Evolutionary conservation across 1,140 invertebrate genomes (phyloP), one percentile per base, ranked within the genome.

Genomic region (Aphelinus certus): DNA sequence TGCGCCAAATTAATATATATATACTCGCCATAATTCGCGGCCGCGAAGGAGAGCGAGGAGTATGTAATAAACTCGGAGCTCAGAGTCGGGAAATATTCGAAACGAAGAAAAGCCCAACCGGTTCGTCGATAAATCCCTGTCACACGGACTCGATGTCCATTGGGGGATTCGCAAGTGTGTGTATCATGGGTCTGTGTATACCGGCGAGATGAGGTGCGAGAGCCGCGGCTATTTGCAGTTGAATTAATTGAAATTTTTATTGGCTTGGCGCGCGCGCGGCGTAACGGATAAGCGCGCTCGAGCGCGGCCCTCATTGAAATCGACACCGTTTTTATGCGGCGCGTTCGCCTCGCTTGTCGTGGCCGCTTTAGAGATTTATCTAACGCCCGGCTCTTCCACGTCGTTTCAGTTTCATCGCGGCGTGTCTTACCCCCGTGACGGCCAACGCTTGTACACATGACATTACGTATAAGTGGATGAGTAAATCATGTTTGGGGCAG

Each of bases 161-260:
- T 78, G 76, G 77, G 77, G 72, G 67, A 69, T 70, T 68, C 71
- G 46, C 64, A 53, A 49, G 9, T 5, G 9, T 47, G 4, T 57
- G 42, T 26, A 26, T 26, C 26, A 26, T 26, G 26, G 26, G 26
- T 26, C 26, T 26, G 26, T 78, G 60, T 71, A 68, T 76, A 68
- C 71, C 55, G 48, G 51, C 47, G 7, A 26, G 7, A 47, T 61
- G 7, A 58, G 43, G 57, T 53, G 55, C 43, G 53, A 53, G 76
- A 75, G 80, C 75, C 76, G 72, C 71, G 62, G 66, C 81, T 79
- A 81, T 83, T 81, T 79, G 77, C 80, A 79, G 78, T 80, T 81
- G 81, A 83, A 81, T 83, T 82, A 81, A 83, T 81, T 78, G 81
- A 78, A 77, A 80, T 74, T 81, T 82, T 82, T 80, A 81, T 81